phyloP scores from a whole-genome alignment of 2,113 vertebrate species.

The Corapipo altera region DNA sequence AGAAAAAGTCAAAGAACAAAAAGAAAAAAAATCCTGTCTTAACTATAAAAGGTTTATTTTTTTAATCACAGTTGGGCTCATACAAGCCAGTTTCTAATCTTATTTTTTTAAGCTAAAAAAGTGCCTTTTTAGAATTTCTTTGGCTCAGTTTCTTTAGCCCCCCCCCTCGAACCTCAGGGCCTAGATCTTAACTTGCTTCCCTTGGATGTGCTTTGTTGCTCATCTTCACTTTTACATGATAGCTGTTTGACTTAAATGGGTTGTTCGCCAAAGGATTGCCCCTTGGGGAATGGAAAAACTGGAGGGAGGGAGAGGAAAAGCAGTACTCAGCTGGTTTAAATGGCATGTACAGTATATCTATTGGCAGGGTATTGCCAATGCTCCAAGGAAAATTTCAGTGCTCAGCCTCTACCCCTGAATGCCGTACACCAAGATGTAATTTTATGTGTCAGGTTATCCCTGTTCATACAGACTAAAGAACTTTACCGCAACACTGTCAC shows the following conservation, averaged over 20 bases:
- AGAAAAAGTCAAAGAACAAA: conserved; percentile 82
- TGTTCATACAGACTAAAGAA: conserved; percentile 44
- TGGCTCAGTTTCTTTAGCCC: conserved; percentile 70
- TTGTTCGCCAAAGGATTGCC: conserved; percentile 61
- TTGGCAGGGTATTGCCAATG: conserved; percentile 56
- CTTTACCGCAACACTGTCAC: conserved; percentile 49
- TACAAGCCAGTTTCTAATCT: conserved; percentile 79
- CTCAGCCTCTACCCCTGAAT: conserved; percentile 22
- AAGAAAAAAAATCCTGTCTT: conserved; percentile 72
- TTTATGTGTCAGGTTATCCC: conserved; percentile 62
- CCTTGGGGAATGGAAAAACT: conserved; percentile 64
- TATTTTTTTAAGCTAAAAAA: conserved; percentile 73
- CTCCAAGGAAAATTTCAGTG: conserved; percentile 48
- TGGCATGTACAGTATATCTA: conserved; percentile 21
- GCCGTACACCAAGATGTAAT: background rate
- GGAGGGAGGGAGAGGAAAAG: conserved; percentile 64
- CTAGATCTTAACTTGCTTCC: conserved; percentile 74
- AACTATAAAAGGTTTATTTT: conserved; percentile 81
- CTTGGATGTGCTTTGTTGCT: conserved; percentile 71
- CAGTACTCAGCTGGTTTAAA: conserved; percentile 66
- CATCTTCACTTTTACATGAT: conserved; percentile 66
- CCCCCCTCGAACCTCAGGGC: conserved; percentile 31
- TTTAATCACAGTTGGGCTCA: conserved; percentile 82
- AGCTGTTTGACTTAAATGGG: conserved; percentile 69
- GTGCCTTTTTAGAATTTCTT: conserved; percentile 77